Conservation (phyloP, 2,113 vertebrate species). For the Pterocles orientalis region DNA sequence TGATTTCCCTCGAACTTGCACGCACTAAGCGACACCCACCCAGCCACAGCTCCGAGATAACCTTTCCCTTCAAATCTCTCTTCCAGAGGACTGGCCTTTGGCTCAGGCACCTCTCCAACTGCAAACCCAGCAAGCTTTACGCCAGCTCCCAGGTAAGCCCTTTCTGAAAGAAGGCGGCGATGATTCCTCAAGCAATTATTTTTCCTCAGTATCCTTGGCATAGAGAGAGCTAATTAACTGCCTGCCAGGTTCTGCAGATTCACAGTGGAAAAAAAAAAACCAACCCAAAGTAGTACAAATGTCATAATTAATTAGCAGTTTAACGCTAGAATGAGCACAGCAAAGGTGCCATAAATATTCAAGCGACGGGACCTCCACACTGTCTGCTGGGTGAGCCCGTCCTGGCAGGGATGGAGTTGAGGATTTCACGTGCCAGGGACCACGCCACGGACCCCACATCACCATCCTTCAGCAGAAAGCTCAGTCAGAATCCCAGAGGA, state of each 20-base stretch:
- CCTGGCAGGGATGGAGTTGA: accelerated
- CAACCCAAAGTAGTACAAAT: conserved; percentile 27
- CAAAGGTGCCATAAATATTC: background rate
- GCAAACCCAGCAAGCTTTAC: background rate
- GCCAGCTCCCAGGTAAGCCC: conserved; percentile 11
- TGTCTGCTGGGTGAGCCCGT: background rate
- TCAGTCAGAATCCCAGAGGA: background rate
- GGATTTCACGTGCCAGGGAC: background rate
- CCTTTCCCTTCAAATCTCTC: conserved; percentile 37
- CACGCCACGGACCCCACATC: accelerated
- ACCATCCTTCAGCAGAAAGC: background rate
- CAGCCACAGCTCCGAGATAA: background rate
- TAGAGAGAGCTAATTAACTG: conserved; percentile 62
- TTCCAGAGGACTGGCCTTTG: conserved; percentile 42
- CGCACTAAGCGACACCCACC: conserved; percentile 12
- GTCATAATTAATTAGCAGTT: conserved; percentile 63
- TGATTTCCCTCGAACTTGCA: conserved; percentile 55
- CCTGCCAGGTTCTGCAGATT: conserved; percentile 1
- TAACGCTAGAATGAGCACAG: background rate
- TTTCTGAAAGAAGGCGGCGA: background rate
- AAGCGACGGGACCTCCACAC: background rate
- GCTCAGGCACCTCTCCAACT: background rate
- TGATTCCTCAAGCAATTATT: conserved; percentile 57
- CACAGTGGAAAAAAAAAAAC: background rate
- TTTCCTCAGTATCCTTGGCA: conserved; percentile 9